A percentile compares a stretch with the other conserved stretches of the same genome.
These are phyloP conservation scores for Carapus acus DNA, from an alignment of 2,797 vertebrate species.

Conservation along the genomic window DNA sequence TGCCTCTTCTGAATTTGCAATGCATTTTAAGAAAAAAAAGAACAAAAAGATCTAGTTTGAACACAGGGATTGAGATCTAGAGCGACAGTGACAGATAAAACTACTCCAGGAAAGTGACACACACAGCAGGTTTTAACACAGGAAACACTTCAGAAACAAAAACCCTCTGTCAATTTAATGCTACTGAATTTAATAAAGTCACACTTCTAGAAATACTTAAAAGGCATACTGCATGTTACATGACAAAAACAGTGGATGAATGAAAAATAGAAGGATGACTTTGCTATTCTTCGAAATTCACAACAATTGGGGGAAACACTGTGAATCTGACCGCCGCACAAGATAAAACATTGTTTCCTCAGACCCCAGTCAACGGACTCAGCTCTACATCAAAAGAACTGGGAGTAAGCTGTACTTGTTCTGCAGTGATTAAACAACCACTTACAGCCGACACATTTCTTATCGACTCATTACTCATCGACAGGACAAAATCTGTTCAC, in stretches of 20 bases:
- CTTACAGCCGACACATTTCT: too few relatives aligned
- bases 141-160: constrained; percentile 21
- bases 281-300: background rate
- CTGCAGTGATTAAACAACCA: too few relatives aligned
- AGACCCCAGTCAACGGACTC: too few relatives aligned
- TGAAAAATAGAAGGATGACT: background rate
- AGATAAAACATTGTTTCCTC: too few relatives aligned
- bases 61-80: constrained; percentile 61
- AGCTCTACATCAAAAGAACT: too few relatives aligned
- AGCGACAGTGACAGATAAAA: constrained; percentile 61
- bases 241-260: background rate
- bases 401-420: too few relatives aligned
- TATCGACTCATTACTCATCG: too few relatives aligned
- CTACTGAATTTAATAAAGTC: background rate
- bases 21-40: constrained; percentile 64
- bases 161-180: constrained; percentile 26
- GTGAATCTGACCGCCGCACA: background rate
- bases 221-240: too few relatives aligned
- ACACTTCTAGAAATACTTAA: background rate
- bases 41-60: constrained; percentile 72
- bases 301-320: background rate
- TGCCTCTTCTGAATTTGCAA: constrained; percentile 75
- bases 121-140: constrained; percentile 48
- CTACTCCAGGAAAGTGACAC: constrained; percentile 53
- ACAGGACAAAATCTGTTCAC: too few relatives aligned